Percentiles rank a stretch among this genome's conserved stretches.
Evolutionary conservation across 2,888 invertebrate genomes (phyloP).

Genomic region (Melinaea marsaeus): DNA sequence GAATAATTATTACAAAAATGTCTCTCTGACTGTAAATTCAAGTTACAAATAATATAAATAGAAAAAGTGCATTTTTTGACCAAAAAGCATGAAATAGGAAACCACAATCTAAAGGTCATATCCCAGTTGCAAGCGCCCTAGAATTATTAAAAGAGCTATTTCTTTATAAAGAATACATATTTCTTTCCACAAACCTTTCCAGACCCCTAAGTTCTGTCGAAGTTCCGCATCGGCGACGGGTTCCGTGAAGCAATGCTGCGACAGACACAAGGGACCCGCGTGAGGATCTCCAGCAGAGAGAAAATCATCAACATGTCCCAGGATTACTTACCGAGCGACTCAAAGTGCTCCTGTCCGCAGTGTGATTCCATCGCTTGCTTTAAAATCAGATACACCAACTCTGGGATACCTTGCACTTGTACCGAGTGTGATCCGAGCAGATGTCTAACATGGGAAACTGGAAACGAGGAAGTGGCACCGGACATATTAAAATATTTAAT

Average conservation of each 20-base stretch:
- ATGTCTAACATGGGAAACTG: not conserved
- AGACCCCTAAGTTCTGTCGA: not conserved
- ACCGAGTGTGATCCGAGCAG: conserved; percentile 12
- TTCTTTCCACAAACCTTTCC: not conserved
- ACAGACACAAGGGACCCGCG: conserved; percentile 4
- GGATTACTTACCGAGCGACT: conserved; percentile 14
- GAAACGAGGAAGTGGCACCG: not conserved
- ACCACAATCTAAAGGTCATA: not conserved
- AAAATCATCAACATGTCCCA: not conserved
- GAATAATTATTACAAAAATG: conserved; percentile 2
- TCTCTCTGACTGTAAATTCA: not conserved
- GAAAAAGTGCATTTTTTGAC: not conserved
- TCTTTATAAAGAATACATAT: not conserved
- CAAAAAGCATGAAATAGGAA: not conserved
- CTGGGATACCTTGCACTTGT: conserved; percentile 34
- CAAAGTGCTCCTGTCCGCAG: conserved; percentile 46
- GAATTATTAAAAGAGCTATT: no score
- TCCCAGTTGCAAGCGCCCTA: no score
- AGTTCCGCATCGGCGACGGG: no score
- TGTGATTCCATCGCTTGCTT: conserved; percentile 46
- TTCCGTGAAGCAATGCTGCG: not conserved
- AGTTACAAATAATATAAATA: not conserved
- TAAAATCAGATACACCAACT: conserved; percentile 35
- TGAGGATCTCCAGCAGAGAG: conserved; percentile 4
- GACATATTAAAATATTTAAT: not conserved